Base-by-base conservation (phyloP, 2,888 invertebrate species). In the Lycophotia porphyrea region DNA sequence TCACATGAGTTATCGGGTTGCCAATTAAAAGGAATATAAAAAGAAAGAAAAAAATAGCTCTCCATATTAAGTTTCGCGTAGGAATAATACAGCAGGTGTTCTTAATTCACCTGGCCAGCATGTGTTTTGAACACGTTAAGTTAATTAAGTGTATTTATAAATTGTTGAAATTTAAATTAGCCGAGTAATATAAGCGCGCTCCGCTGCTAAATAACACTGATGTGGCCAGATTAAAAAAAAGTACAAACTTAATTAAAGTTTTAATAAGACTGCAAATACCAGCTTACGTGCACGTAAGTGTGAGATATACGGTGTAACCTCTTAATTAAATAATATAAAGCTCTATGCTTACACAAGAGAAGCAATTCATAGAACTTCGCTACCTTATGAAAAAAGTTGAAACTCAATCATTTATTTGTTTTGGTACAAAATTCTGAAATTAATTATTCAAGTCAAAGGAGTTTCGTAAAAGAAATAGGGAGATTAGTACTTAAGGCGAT, bases 21-120 rank as follows among this genome's bases (percentile, higher is more conserved):
- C 96, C 93, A 92, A 91, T 81, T 86, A 81, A 79, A 81, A 87
- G 71, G 79, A 80, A 82, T 73, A 85, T 68, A 78, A 91, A 90
- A 89, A 86, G 88, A 88, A 90, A 92, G n/a, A 92, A 52, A 93
- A 92, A 94, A 92, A 91, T 92, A 91, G 93, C 93, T 91, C 90
- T 86, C 88, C 90, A 92, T 95, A 96, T 96, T 95, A 95, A 94
- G 91, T 96, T 96, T 95, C 96, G 89, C 92, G 90, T 89, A 89
- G 84, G 89, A 92, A 92, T 92, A 93, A 92, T 87, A 87, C 89
- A 90, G 93, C 96, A 96, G 96, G 95, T 96, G 95, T 88, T 84
- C 81, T 86, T 84, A 87, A 78, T 90, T 93, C 96, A 96, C 95
- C 96, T 96, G 96, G 94, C 90, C 90, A 91, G 90, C 95, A 94